Evolutionary conservation across 2,113 vertebrate species (phyloP), one percentile per base, ranked within the genome.

Genomic region (Okapia johnstoni): DNA sequence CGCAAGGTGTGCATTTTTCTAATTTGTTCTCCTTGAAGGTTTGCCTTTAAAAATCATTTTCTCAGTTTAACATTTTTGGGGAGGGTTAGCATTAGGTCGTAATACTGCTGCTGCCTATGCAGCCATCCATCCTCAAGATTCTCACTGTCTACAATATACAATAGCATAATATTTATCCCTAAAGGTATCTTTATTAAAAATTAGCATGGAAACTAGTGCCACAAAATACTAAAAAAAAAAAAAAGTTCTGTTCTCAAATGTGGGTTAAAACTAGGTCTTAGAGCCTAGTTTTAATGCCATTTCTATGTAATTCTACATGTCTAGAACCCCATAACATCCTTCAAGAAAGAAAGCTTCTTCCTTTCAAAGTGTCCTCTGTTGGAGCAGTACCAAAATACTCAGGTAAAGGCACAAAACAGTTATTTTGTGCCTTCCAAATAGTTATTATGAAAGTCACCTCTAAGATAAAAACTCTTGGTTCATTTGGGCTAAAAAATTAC

Each of bases 391-490:
- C 40, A 90, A 81, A 79, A 90, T 33, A 89, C 9, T 89, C 48
- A 96, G 14, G 58, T 85, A 90, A 97, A 85, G 55, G 13, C 52
- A 85, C 83, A 94, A 88, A 97, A 81, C 57, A 88, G 63, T 16
- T 83, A 73, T 40, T 73, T 23, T 73, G n/a, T 73, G 25, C 13
- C 48, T 93, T 85, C 52, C 48, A 52, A 79, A 36, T 88, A 77
- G 6, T 88, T 88, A 30, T 43, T 25, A 86, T 55, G 13, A 85
- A 95, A 93, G 57, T 97, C 19, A 50, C 30, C 48, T 97, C 76
- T 63, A 89, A 83, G 70, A 57, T 91, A 77, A 94, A 89, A 85
- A 93, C 93, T 92, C 21, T 92, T 94, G 58, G 50, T 96, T 96
- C 54, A 89, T 33, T 43, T 77, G 52, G 54, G 23, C 88, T 96